A percentile compares a stretch with the other conserved stretches of the same genome.
Evolutionary conservation across 2,797 vertebrate genomes (phyloP).

Genomic region (Melanotaenia maccullochi): DNA sequence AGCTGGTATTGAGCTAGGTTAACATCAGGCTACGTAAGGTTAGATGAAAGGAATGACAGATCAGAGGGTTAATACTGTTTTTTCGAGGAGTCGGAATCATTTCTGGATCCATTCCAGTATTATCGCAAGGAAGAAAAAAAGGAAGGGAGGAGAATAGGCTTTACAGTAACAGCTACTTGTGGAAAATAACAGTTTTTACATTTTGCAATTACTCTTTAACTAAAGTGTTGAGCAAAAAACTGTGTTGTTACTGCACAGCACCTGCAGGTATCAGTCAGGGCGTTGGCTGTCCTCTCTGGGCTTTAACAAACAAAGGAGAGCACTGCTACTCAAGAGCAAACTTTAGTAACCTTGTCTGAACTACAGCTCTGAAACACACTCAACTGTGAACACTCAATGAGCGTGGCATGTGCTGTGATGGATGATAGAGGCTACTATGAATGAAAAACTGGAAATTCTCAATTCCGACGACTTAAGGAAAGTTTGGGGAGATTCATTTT

Average conservation of each 20-base stretch:
- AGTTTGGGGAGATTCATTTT: not conserved
- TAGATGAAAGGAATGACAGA: slow-evolving; percentile 24
- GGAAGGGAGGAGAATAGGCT: not conserved
- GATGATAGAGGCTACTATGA: slow-evolving; percentile 16
- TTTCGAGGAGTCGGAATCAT: not conserved
- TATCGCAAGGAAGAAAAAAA: slow-evolving; percentile 3
- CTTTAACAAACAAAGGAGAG: slow-evolving; percentile 73
- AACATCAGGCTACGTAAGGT: slow-evolving; percentile 15
- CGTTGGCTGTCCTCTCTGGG: slow-evolving; percentile 67
- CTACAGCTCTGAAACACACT: slow-evolving; percentile 41
- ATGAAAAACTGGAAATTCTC: slow-evolving; percentile 40
- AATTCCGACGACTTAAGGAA: slow-evolving; percentile 6
- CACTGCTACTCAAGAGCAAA: slow-evolving; percentile 40
- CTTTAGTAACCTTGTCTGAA: slow-evolving; percentile 59
- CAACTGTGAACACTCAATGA: slow-evolving; percentile 8
- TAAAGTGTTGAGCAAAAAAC: slow-evolving; percentile 47
- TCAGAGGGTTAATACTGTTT: slow-evolving; percentile 25
- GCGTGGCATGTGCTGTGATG: slow-evolving; percentile 11
- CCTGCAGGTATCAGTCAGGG: slow-evolving; percentile 72
- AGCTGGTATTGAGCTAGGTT: slow-evolving; percentile 24
- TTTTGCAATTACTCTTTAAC: slow-evolving; percentile 18
- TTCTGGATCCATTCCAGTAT: slow-evolving; percentile 20
- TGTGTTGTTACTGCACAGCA: slow-evolving; percentile 59
- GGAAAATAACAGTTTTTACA: slow-evolving; percentile 28
- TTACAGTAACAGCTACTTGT: slow-evolving; percentile 29